Conservation (phyloP, 2,888 invertebrate species). For the Clanis bilineata region DNA sequence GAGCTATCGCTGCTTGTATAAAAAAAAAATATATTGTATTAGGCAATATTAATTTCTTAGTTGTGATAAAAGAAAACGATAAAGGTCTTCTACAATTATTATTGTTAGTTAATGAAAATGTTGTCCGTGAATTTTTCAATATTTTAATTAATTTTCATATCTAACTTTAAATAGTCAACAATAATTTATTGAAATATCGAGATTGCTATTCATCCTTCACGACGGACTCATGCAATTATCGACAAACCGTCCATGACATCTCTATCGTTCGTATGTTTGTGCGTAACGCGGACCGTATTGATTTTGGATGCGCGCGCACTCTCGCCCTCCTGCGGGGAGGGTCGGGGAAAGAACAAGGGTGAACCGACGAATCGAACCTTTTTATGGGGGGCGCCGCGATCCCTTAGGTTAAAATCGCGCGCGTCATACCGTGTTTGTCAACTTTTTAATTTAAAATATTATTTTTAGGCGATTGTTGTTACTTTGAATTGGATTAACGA, state of each 20-base stretch:
- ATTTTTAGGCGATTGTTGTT: neutral
- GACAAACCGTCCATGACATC: slow-evolving; percentile 69
- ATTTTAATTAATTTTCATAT: neutral
- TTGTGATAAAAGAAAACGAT: too few species aligned
- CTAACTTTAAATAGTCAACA: neutral
- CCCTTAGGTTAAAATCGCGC: slow-evolving; percentile 71
- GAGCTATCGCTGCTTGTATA: too few species aligned
- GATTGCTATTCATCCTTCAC: neutral
- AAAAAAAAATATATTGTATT: too few species aligned
- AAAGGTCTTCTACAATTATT: too few species aligned
- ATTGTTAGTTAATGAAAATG: too few species aligned
- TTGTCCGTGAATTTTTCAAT: too few species aligned
- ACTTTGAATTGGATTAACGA: neutral
- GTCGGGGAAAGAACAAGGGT: slow-evolving; percentile 64
- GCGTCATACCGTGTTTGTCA: slow-evolving; percentile 23
- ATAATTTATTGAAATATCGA: neutral
- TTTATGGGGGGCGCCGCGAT: slow-evolving; percentile 70
- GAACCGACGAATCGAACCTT: slow-evolving; percentile 75
- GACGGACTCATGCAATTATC: slow-evolving; percentile 31
- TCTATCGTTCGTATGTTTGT: slow-evolving; percentile 64
- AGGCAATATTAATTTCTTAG: too few species aligned
- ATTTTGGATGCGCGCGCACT: slow-evolving; percentile 79
- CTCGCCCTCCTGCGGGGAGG: slow-evolving; percentile 35
- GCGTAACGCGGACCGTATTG: slow-evolving; percentile 76
- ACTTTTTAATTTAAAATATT: slow-evolving; percentile 34